These are phyloP conservation scores for Accipiter virgatus DNA, from an alignment of 2,113 vertebrate species.

Conservation along the genomic window DNA sequence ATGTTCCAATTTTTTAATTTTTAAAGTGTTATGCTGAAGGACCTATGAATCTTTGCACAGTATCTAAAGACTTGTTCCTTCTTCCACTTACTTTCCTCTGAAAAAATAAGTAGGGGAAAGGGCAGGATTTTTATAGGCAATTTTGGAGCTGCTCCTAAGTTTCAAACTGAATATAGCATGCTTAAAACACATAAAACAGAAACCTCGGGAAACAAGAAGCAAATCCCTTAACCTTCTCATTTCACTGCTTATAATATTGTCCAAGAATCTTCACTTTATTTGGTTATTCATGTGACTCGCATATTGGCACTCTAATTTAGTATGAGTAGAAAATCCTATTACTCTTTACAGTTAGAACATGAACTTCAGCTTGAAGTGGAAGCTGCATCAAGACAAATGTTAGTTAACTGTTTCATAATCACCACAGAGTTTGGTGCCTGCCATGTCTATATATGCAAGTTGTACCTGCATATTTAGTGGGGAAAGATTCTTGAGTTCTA, in stretches of 20 bases:
- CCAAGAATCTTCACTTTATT: background rate
- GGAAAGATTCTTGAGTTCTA: background rate
- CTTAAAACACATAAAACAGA: background rate
- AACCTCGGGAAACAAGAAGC: background rate
- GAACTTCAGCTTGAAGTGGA: background rate
- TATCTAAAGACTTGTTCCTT: background rate
- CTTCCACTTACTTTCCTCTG: background rate
- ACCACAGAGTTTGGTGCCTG: background rate
- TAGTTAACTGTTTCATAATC: background rate
- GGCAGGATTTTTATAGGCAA: background rate
- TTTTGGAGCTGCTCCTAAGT: background rate
- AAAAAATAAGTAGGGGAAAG: background rate
- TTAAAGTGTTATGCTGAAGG: background rate
- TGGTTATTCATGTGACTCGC: background rate
- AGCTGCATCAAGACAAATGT: background rate
- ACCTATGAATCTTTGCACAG: background rate
- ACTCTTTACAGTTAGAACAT: background rate
- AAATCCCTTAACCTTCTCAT: background rate
- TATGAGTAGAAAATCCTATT: background rate
- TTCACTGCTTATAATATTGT: background rate
- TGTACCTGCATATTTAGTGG: background rate
- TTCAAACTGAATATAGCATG: background rate
- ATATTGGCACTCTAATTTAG: background rate
- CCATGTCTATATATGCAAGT: accelerated
- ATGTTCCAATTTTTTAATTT: background rate